phyloP scores from a whole-genome alignment of 1,140 invertebrate genomes.

The Dendrolimus punctatus region DNA sequence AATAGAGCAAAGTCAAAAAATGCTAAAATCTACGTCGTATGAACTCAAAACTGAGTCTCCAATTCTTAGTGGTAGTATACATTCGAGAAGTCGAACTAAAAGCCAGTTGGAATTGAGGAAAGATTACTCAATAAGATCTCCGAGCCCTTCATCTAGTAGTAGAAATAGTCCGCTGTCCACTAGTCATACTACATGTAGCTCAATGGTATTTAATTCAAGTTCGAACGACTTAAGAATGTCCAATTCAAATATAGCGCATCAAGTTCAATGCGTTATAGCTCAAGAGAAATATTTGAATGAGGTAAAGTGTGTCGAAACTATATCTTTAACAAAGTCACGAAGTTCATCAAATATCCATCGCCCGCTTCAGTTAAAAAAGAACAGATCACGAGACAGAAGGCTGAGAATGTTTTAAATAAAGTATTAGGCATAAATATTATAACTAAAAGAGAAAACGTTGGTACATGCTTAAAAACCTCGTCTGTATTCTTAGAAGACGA shows the following conservation, averaged over 20 bases:
- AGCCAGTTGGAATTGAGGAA: conserved; percentile 58
- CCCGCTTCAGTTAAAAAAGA: conserved; percentile 49
- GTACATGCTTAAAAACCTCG: conserved; percentile 54
- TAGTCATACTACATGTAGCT: conserved; percentile 69
- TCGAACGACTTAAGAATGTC: conserved; percentile 66
- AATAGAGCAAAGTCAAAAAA: conserved; percentile 63
- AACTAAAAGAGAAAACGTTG: conserved; percentile 59
- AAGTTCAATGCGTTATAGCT: conserved; percentile 70
- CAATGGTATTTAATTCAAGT: conserved; percentile 69
- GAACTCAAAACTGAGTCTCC: conserved; percentile 61
- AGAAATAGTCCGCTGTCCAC: conserved; percentile 69
- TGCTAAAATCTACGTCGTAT: conserved; percentile 64
- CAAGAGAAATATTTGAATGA: conserved; percentile 71
- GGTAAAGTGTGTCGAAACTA: conserved; percentile 67
- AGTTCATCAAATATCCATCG: conserved; percentile 38
- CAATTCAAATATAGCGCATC: conserved; percentile 62
- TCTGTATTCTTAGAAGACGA: conserved; percentile 64
- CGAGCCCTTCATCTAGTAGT: conserved; percentile 63
- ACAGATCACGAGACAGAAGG: conserved; percentile 59
- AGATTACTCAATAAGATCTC: conserved; percentile 54
- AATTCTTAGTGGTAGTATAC: conserved; percentile 40
- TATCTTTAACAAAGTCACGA: conserved; percentile 59
- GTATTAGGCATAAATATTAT: conserved; percentile 66
- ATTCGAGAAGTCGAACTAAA: conserved; percentile 45
- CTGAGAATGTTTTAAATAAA: conserved; percentile 64